Conservation (phyloP, 1,140 invertebrate species). For the Drosophila jambulina region DNA sequence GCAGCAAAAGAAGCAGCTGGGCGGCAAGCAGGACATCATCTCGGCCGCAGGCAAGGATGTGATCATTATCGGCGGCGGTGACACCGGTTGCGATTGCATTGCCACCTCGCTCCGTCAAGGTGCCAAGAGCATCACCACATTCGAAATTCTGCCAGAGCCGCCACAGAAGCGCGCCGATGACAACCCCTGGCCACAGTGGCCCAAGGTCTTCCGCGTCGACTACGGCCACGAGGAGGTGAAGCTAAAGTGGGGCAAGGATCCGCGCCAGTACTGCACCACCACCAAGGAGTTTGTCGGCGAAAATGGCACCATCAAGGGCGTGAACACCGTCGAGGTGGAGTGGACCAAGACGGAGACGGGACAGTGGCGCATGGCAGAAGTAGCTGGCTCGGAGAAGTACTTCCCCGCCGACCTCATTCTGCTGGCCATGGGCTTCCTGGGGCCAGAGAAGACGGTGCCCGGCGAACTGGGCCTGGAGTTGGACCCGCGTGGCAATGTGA, state of each 20-base stretch:
- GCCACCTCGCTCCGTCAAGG: constrained; percentile 98
- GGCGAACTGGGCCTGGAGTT: constrained; percentile 93
- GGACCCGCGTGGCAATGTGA: constrained; percentile 97
- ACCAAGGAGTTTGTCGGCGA: constrained; percentile 98
- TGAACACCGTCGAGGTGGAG: constrained; percentile 95
- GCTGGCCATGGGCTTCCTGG: constrained; percentile 99
- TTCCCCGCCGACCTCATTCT: constrained; percentile 96
- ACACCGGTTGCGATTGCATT: constrained; percentile 99
- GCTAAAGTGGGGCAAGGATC: constrained; percentile 96
- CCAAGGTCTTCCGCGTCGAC: constrained; percentile 97
- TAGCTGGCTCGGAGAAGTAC: constrained; percentile 92
- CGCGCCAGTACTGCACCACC: constrained; percentile 96
- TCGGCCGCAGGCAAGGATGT: constrained; percentile 97
- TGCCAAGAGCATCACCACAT: constrained; percentile 97
- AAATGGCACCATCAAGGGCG: constrained; percentile 94
- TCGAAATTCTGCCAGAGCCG: constrained; percentile 98
- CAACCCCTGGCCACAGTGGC: constrained; percentile 99
- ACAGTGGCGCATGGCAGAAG: constrained; percentile 97
- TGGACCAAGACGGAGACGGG: constrained; percentile 97
- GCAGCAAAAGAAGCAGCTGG: constrained; percentile 98
- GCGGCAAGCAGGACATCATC: constrained; percentile 87
- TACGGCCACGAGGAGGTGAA: constrained; percentile 99
- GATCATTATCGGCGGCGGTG: constrained; percentile 98
- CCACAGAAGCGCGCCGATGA: constrained; percentile 91
- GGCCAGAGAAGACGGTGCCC: constrained; percentile 96